Evolutionary conservation across 2,888 invertebrate species (phyloP).

Genomic region (Caenorhabditis virilis): DNA sequence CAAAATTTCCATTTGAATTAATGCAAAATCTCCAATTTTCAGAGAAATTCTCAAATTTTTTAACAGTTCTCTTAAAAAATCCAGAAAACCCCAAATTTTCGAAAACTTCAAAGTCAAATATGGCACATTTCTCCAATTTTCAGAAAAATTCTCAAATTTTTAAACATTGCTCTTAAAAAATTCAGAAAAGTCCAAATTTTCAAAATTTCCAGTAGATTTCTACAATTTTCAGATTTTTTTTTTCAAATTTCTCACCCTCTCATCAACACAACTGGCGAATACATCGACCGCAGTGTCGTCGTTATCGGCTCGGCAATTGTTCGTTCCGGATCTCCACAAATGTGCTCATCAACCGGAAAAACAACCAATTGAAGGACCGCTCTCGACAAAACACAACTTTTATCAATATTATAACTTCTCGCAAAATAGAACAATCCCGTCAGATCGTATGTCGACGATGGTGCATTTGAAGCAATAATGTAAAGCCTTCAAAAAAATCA

Average conservation of each 20-base stretch:
- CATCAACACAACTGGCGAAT: slow-evolving; percentile 18
- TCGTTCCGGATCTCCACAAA: slow-evolving; percentile 19
- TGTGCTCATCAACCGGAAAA: slow-evolving; percentile 42
- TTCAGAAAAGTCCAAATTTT: not conserved
- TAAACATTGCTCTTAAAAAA: not conserved
- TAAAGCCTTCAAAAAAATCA: not conserved
- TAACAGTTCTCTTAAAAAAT: too few species aligned
- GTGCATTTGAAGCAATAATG: slow-evolving; percentile 1
- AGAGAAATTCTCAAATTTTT: too few species aligned
- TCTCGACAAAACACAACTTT: slow-evolving; percentile 82
- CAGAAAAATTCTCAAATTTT: not conserved
- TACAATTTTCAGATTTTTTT: too few species aligned
- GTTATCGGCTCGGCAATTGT: slow-evolving; percentile 14
- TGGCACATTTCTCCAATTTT: not conserved
- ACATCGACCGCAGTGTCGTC: slow-evolving; percentile 12
- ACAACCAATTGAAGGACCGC: slow-evolving; percentile 76
- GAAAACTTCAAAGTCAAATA: not conserved
- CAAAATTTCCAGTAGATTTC: too few species aligned
- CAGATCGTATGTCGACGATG: slow-evolving; percentile 9
- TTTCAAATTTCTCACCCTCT: not conserved
- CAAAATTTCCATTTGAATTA: too few species aligned
- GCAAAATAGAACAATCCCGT: slow-evolving; percentile 26
- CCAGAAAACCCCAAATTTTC: too few species aligned
- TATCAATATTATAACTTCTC: slow-evolving; percentile 14
- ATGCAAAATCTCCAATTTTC: too few species aligned